Base-by-base conservation (phyloP, 1,140 invertebrate genomes). In the Drosophila neocordata region DNA sequence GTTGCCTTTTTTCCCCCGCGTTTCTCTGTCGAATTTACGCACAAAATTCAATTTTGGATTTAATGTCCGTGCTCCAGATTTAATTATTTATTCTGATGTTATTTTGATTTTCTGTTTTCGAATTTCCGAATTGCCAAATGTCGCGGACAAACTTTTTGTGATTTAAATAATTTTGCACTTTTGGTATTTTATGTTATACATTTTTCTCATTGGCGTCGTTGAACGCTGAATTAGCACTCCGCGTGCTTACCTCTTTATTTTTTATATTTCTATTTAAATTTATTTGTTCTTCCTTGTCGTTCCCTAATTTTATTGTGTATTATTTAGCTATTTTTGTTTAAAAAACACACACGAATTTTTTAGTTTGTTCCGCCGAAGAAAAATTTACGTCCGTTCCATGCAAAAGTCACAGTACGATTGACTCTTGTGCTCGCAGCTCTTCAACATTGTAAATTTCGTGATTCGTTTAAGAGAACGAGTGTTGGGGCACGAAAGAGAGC, bases 171-270 rank as follows among this genome's bases (percentile, higher is more conserved):
- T 69, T 76, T 76, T 59, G 55, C 72, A 76, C 73, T 73, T 74
- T 74, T 76, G 53, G 18, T 64, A 69, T 76, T 76, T 75, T 69
- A 69, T 76, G 69, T 75, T 74, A 76, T 59, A 76, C 73, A 75
- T 76, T 65, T 76, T 37, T 48, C 72, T 53, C 27, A 73, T 74
- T 74, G 64, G 71, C 71, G 31, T 20, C 22, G 22, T 24, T 53
- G 51, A 27, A n/a, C 51, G 22, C 37, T 38, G 37, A 38, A n/a
- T 38, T 38, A 38, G 12, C 37, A 38, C n/a, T n/a, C 37, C 37
- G 41, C 41, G 27, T 18, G 15, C 15, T 18, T 5, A 8, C 41
- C 52, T 20, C 22, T 61, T 4, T 8, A 20, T 44, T 31, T n/a
- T 44, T 31, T 20, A 18, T 53, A n/a, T 3, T 15, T 52, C 12